A percentile compares a stretch with the other conserved stretches of the same genome.
phyloP scores from a whole-genome alignment of 2,113 vertebrate species.

The Corythaixoides concolor region DNA sequence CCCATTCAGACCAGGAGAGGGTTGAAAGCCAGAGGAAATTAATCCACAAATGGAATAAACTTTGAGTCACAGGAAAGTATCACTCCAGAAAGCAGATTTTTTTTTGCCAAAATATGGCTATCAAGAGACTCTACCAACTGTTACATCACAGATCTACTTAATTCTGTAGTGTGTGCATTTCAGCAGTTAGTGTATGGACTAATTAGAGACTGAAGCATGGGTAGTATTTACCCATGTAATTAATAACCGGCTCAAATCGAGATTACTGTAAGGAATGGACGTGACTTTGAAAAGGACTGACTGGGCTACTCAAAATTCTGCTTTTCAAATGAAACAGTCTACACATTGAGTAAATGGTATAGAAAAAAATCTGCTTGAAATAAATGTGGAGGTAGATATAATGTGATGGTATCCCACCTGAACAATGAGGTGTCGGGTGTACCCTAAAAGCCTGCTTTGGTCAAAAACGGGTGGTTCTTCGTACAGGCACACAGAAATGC shows the following conservation, averaged over 20 bases:
- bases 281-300: background rate
- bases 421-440: rapidly evolving
- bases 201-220: background rate
- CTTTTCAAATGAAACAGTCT: background rate
- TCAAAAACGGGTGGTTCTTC: background rate
- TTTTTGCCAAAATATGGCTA: background rate
- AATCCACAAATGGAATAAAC: background rate
- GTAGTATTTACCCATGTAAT: background rate
- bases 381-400: background rate
- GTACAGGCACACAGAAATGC: background rate
- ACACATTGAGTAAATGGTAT: background rate
- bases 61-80: background rate
- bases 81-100: background rate
- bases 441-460: background rate
- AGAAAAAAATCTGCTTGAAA: background rate
- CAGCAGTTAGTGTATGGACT: background rate
- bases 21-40: background rate
- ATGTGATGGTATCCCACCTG: background rate
- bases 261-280: background rate
- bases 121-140: background rate
- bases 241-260: background rate
- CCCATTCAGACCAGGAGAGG: background rate
- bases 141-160: background rate
- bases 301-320: background rate
- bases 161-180: background rate